phyloP scores from a whole-genome alignment of 2,797 vertebrate species.

The Clamator glandarius region DNA sequence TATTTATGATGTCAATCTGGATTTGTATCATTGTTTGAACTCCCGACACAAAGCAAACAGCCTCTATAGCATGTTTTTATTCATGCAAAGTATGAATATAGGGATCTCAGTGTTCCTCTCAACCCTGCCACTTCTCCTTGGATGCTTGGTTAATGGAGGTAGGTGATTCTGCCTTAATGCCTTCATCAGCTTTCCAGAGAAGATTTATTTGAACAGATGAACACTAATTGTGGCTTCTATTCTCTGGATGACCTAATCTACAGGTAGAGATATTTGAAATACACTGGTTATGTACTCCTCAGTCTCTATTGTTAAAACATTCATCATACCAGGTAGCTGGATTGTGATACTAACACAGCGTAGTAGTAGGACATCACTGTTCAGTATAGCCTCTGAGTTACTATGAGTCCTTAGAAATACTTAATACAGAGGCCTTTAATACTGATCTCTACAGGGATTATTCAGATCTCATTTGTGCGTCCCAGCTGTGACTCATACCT shows the following conservation, averaged over 20 bases:
- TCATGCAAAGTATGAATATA: conserved; percentile 23
- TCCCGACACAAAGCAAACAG: conserved; percentile 70
- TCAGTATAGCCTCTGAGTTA: not conserved
- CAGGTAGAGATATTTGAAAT: not conserved
- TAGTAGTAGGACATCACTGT: not conserved
- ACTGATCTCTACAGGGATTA: not conserved
- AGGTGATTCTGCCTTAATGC: not conserved
- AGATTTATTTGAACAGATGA: not conserved
- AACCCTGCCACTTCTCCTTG: conserved; percentile 9
- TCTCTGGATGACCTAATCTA: not conserved
- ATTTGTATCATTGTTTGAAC: conserved; percentile 74
- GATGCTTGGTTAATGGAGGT: not conserved
- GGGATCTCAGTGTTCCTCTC: conserved; percentile 29
- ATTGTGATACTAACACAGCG: not conserved
- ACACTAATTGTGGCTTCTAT: not conserved
- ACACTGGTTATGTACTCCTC: not conserved
- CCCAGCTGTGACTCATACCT: not conserved
- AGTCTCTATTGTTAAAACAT: not conserved
- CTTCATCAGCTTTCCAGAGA: not conserved
- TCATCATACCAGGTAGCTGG: not conserved
- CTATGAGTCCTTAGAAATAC: not conserved
- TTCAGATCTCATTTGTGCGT: not conserved
- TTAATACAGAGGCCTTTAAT: not conserved
- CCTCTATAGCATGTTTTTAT: conserved; percentile 38
- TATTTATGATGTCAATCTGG: conserved; percentile 71